phyloP scores from a whole-genome alignment of 2,888 invertebrate genomes.

The Gandaritis pyraliata region DNA sequence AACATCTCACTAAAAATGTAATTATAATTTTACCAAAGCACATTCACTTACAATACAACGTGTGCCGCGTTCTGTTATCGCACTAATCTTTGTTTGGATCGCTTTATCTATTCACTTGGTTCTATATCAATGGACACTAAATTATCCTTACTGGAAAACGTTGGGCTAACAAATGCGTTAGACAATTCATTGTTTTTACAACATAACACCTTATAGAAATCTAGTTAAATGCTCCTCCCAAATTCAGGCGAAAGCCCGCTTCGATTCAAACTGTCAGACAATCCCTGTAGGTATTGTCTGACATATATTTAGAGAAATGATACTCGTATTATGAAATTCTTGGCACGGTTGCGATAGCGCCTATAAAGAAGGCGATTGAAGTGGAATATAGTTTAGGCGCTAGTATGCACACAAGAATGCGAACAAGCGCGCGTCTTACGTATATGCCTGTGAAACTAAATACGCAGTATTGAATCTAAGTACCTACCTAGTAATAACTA shows the following conservation, averaged over 20 bases:
- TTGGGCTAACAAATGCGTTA: constrained; percentile 32
- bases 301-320: constrained; percentile 1
- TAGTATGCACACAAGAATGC: not conserved
- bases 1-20: constrained; percentile 56
- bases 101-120: constrained; percentile 63
- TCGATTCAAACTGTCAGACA: constrained; percentile 3
- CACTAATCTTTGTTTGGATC: constrained; percentile 64
- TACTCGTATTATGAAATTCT: constrained; percentile 41
- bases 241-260: not conserved
- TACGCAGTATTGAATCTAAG: too few species aligned
- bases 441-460: constrained; percentile 5
- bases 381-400: constrained; percentile 10
- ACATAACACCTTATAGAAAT: not conserved
- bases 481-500: too few species aligned
- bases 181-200: constrained; percentile 14
- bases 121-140: constrained; percentile 69
- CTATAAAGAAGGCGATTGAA: constrained; percentile 13
- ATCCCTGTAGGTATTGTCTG: constrained; percentile 1
- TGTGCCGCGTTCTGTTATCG: constrained; percentile 57
- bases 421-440: not conserved
- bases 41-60: constrained; percentile 46
- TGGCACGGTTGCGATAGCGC: constrained; percentile 40
- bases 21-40: constrained; percentile 45
- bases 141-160: constrained; percentile 69
- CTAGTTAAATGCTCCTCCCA: not conserved